Conservation (phyloP, 2,113 vertebrate species). For the Phyllopteryx taeniolatus region DNA sequence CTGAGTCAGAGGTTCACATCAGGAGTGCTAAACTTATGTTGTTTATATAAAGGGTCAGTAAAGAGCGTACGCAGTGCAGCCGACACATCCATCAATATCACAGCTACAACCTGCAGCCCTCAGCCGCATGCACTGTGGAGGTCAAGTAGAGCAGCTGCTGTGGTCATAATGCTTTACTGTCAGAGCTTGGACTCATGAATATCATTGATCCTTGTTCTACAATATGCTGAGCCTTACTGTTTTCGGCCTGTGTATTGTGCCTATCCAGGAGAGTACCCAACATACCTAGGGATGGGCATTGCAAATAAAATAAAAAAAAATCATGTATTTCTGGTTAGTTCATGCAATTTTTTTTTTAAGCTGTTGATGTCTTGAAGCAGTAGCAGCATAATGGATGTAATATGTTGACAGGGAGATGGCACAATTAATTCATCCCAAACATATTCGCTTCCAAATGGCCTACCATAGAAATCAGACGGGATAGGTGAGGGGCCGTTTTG, state of each 20-base stretch:
- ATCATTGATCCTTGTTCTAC: neutral
- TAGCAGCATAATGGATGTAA: neutral
- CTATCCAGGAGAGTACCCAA: neutral
- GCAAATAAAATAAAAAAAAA: neutral
- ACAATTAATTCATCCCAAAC: too few species aligned
- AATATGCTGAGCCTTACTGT: neutral
- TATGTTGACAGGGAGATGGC: too few species aligned
- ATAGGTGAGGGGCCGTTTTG: too few species aligned
- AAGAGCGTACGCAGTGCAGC: neutral
- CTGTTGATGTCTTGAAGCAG: neutral
- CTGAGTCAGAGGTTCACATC: neutral
- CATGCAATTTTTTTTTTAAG: neutral
- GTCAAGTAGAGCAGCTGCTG: conserved; percentile 7
- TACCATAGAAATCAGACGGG: too few species aligned
- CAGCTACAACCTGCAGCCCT: conserved; percentile 1
- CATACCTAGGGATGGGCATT: neutral
- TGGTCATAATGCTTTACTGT: conserved; percentile 5
- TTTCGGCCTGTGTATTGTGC: neutral
- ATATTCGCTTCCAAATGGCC: too few species aligned
- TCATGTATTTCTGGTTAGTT: neutral
- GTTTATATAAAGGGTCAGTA: neutral
- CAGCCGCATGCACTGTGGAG: conserved; percentile 1
- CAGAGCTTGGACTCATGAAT: conserved; percentile 3
- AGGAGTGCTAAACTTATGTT: conserved; percentile 2
- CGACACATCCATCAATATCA: conserved; percentile 3